These are phyloP conservation scores for Poecilia picta DNA, from an alignment of 2,797 vertebrate genomes.

Conservation along the genomic window DNA sequence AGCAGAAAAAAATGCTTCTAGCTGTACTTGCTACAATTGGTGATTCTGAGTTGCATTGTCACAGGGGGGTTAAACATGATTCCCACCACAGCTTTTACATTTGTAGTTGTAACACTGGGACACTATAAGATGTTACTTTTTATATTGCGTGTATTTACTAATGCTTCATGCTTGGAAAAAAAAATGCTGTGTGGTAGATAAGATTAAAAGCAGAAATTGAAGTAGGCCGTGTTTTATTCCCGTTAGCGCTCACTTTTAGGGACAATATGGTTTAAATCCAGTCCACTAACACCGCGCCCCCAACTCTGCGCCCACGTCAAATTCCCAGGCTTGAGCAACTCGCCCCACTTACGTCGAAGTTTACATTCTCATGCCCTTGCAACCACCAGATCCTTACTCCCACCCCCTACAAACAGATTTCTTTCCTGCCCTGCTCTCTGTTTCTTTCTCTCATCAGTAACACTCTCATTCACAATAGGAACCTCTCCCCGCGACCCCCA, in stretches of 20 bases:
- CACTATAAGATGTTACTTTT: not conserved
- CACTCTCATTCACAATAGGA: constrained; percentile 69
- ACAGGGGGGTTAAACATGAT: not conserved
- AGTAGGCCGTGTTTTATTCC: constrained; percentile 45
- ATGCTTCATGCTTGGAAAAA: not conserved
- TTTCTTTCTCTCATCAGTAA: constrained; percentile 69
- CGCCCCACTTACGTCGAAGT: constrained; percentile 73
- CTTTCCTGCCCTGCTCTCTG: constrained; percentile 5
- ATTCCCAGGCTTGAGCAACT: constrained; percentile 79
- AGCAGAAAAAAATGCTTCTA: not conserved
- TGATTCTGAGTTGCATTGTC: not conserved
- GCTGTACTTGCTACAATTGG: not conserved
- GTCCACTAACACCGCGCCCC: constrained; percentile 38
- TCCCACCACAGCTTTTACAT: not conserved
- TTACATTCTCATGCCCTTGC: constrained; percentile 81
- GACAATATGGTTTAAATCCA: constrained; percentile 74
- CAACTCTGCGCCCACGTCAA: constrained; percentile 30
- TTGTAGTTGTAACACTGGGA: not conserved
- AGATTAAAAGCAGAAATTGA: not conserved
- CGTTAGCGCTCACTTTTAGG: constrained; percentile 49
- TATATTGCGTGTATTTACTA: not conserved
- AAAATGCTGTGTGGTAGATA: not conserved
- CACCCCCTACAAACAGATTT: constrained; percentile 54
- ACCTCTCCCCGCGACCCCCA: constrained; percentile 23
- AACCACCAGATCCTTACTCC: constrained; percentile 59